Evolutionary conservation across 2,888 invertebrate species (phyloP), one percentile per base, ranked within the genome.

Genomic region (Eupithecia vulgata): DNA sequence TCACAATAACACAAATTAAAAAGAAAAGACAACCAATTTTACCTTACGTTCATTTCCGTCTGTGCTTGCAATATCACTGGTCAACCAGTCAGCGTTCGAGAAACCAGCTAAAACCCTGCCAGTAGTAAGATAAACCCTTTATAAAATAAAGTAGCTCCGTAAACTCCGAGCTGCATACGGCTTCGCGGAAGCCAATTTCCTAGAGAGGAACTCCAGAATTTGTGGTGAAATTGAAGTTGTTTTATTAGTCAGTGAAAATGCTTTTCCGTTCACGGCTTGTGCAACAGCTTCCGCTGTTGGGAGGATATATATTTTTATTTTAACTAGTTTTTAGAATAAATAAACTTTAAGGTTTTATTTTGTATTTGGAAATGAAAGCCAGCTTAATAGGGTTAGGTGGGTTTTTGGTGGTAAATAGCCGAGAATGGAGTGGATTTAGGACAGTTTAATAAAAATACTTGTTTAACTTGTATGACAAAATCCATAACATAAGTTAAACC

Each of bases 131-230:
- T 57, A 57, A 57, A 57, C 21, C 25, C 57, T 52, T 12, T 52
- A 45, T 48, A 57, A 57, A 52, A 57, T 57, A 25, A 57, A 57
- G 25, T 25, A 57, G 57, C 48, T 4, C 57, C 57, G 57, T 52
- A 52, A 52, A 13, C 57, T 25, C 21, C 13, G 5, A 12, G 25
- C 21, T 57, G 57, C 57, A 57, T 57, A 13, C 25, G 37, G 68
- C 35, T 66, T 62, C 57, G 72, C 68, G 71, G 73, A 75, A 78
- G 74, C 78, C 78, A 77, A 78, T 78, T 74, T 77, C 75, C 78
- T 76, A 61, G 70, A 72, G 72, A 70, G 76, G 35, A 64, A 71
- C 76, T 76, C 70, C 45, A 70, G 71, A 69, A 72, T 71, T 76
- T 72, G 76, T 52, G 76, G 71, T 57, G 70, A 67, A 71, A 67